Conservation (phyloP, 2,113 vertebrate genomes). For the Cochlearius cochlearius region DNA sequence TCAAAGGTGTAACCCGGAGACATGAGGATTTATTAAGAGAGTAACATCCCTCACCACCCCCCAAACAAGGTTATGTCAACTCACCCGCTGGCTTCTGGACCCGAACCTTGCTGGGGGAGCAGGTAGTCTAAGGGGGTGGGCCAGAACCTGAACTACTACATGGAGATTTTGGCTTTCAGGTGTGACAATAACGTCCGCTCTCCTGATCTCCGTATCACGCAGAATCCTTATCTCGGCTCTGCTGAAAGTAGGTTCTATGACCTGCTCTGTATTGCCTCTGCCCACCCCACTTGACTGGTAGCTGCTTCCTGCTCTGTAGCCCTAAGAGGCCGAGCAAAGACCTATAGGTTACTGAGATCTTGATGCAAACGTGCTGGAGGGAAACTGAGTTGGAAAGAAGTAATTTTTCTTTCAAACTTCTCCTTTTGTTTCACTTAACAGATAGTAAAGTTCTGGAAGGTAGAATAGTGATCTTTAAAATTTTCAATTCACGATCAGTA, state of each 20-base stretch:
- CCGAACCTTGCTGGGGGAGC: background rate
- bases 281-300: too few species aligned
- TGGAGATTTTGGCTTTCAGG: background rate
- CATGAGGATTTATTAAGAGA: background rate
- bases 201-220: background rate
- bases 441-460: background rate
- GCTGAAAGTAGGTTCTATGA: background rate
- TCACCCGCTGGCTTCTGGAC: background rate
- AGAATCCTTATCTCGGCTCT: background rate
- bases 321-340: background rate
- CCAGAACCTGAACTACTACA: background rate
- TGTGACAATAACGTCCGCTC: background rate
- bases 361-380: background rate
- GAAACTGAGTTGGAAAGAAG: background rate
- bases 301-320: background rate
- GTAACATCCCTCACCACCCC: background rate
- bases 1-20: background rate
- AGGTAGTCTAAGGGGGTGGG: background rate
- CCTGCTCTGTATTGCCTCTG: background rate
- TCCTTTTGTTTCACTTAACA: background rate
- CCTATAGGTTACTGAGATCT: rapidly evolving
- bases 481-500: background rate
- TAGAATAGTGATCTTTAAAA: background rate
- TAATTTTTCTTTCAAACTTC: background rate
- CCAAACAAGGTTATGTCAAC: background rate